A percentile compares a stretch with the other conserved stretches of the same genome.
Evolutionary conservation across 2,888 invertebrate genomes (phyloP).

Genomic region (Caenorhabditis zanzibari): DNA sequence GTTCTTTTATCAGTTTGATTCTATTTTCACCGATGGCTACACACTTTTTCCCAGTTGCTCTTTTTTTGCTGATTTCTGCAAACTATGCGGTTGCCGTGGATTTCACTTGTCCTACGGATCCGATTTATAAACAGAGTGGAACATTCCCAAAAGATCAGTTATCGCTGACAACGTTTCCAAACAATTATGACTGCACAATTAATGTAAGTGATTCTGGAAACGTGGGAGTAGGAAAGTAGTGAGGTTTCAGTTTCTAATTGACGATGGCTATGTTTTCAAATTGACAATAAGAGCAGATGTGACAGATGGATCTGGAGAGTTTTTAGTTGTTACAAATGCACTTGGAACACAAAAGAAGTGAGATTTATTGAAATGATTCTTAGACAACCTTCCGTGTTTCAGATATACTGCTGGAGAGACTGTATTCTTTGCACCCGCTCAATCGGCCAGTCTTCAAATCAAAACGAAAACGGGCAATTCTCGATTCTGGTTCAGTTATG

Average conservation of each 20-base stretch:
- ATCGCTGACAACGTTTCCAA: conserved; percentile 16
- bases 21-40: conserved; percentile 7
- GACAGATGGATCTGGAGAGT: conserved; percentile 12
- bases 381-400: neutral
- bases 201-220: neutral
- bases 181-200: conserved; percentile 31
- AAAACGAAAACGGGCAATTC: neutral
- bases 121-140: conserved; percentile 3
- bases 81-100: conserved; percentile 1
- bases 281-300: conserved; percentile 7
- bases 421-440: conserved; percentile 10
- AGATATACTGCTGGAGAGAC: neutral
- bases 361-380: conserved; percentile 2
- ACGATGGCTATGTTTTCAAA: conserved; percentile 21
- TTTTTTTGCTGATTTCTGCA: neutral
- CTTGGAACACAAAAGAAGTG: conserved; percentile 4
- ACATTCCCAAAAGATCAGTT: conserved; percentile 6
- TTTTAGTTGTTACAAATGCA: neutral
- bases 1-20: conserved; percentile 4
- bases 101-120: conserved; percentile 19
- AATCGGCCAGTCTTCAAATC: conserved; percentile 1
- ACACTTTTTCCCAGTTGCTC: neutral
- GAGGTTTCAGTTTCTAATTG: conserved; percentile 30
- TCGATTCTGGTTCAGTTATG: conserved; percentile 36
- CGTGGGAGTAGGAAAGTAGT: neutral